Conservation (phyloP, 2,113 vertebrate species). For the Manacus vitellinus region DNA sequence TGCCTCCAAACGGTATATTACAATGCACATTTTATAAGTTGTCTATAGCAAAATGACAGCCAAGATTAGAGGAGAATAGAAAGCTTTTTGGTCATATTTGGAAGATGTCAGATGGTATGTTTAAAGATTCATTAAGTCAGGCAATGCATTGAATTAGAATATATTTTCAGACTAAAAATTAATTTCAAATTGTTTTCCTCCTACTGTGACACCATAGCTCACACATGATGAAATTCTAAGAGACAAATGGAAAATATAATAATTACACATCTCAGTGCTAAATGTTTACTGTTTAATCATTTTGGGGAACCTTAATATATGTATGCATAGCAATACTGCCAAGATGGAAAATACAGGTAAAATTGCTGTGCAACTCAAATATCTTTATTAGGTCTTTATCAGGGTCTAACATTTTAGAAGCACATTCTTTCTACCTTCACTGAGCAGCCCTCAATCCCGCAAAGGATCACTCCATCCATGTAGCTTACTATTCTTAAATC, state of each 20-base stretch:
- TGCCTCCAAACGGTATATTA: not conserved
- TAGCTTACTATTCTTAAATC: slow-evolving; percentile 39
- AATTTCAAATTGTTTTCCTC: not conserved
- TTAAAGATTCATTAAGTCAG: not conserved
- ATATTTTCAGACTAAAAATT: not conserved
- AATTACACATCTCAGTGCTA: slow-evolving; percentile 24
- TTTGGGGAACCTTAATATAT: not conserved
- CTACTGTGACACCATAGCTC: not conserved
- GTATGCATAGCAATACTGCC: not conserved
- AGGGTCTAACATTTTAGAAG: slow-evolving; percentile 28
- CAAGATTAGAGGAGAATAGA: not conserved
- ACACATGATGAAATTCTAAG: not conserved
- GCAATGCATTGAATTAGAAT: not conserved
- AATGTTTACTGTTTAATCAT: slow-evolving; percentile 14
- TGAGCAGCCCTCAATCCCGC: not conserved
- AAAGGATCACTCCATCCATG: slow-evolving; percentile 34
- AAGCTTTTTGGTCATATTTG: not conserved
- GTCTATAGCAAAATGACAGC: not conserved
- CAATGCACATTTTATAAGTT: not conserved
- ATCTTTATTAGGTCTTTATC: not conserved
- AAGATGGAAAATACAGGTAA: slow-evolving; percentile 20
- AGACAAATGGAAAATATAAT: slow-evolving; percentile 12
- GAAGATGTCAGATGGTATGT: not conserved
- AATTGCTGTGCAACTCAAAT: not conserved
- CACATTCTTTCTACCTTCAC: not conserved